Evolutionary conservation across 2,797 vertebrate species (phyloP).

Genomic region (Gallinago solitaria): DNA sequence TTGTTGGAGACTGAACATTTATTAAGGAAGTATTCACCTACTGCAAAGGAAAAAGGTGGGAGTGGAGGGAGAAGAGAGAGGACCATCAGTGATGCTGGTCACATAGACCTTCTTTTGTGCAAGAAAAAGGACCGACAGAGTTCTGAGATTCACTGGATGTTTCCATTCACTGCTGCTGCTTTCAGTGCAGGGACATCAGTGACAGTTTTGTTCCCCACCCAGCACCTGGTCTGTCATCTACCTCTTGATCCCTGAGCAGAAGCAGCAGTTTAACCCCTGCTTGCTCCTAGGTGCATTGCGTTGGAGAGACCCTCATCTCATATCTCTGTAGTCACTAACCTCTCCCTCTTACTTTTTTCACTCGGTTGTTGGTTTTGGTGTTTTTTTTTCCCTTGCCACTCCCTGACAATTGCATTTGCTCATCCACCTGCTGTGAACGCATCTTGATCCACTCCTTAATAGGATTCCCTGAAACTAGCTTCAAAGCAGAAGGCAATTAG

Average conservation of each 20-base stretch:
- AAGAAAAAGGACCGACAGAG: not conserved
- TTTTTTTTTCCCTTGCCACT: not conserved
- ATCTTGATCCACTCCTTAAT: not conserved
- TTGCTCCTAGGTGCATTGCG: not conserved
- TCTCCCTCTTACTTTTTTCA: not conserved
- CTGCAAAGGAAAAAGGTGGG: not conserved
- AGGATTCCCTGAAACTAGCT: not conserved
- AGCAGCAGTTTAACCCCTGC: not conserved
- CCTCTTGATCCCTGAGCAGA: not conserved
- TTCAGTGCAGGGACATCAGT: not conserved
- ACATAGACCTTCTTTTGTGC: not conserved
- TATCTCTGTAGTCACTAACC: not conserved
- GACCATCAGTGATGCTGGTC: not conserved
- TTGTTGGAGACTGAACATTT: not conserved
- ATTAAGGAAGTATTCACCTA: not conserved
- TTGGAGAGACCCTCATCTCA: not conserved
- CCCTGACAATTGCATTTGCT: not conserved
- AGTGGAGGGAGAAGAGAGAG: not conserved
- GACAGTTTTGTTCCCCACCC: not conserved
- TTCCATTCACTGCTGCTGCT: not conserved
- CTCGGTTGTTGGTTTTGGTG: not conserved
- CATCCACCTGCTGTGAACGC: not conserved
- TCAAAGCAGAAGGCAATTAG: conserved; percentile 3
- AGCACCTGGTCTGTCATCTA: not conserved
- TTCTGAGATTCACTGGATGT: not conserved